Base-by-base conservation (phyloP, 2,797 vertebrate species). In the Tenualosa ilisha region DNA sequence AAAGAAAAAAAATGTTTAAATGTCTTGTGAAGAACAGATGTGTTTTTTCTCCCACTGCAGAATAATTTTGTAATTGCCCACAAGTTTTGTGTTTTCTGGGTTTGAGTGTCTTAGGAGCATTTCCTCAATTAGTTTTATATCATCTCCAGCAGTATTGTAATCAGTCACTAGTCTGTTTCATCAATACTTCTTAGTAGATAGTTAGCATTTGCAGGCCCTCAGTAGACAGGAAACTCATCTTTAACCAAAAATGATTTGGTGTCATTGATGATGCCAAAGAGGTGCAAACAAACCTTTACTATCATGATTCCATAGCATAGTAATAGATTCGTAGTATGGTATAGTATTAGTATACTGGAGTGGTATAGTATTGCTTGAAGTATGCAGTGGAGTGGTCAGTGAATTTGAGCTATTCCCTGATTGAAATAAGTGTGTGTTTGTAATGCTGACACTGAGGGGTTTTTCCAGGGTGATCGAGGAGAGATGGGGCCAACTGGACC, bases 401-500 rank as follows among this genome's bases (percentile, higher is more conserved):
- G 13, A 1, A 15, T 15, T 53, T 1, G 1, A 3, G 3, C 12
- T 15, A 17, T 3, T 53, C 13, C 51, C 51, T 3, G 3, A 53
- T 53, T 53, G 12, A 15, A 13, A 53, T 22, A 20, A 59, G 20
- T 59, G 17, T 63, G n/a, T 63, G n/a, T 11, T 24, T 63, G 6
- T 24, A 5, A 15, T 72, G 26, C 12, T 3, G 2, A 72, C 9
- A 2, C 50, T 31, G 5, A 72, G 37, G 17, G 15, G 6, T 75
- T 43, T 75, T 6, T 75, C 37, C 83, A 97, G 96, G 96, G 96
- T 65, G 93, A 94, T 0, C 91, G 26, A 87, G 96, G 97, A 85
- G 93, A 93, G 17, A 72, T 86, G 0, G 97, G 96, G 84, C 88
- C 85, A 3, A 72, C 59, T 0, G 97, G 96, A 86, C 92, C 92